Base-by-base conservation (phyloP, 1,140 invertebrate species). In the Drosophila sproati region DNA sequence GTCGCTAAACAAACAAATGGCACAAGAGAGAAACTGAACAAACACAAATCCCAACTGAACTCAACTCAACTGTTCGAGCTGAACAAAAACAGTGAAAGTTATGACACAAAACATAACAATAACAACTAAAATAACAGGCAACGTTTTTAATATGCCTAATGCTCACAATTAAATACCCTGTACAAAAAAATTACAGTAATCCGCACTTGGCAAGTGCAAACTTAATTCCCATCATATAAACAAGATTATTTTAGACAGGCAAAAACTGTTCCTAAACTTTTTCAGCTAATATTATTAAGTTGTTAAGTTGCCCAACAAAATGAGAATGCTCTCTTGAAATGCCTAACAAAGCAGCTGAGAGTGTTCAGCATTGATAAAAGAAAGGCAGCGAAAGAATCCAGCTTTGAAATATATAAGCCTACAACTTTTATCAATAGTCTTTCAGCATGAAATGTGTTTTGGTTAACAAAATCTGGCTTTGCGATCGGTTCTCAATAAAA, bases 1-100 rank as follows among this genome's bases (percentile, higher is more conserved):
- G 64, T 47, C 37, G 47, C 75, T 66, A 61, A 71, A 55, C 66
- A 78, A 74, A 75, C 66, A 71, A 78, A 78, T 31, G 8, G 56
- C 51, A 48, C 41, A 28, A 63, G n/a, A 54, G 47, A 67, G 20
- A 20, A 20, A 37, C 8, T 10, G 37, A 50, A 67, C 28, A 45
- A 64, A 43, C 39, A 43, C 39, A 43, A 43, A 43, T 43, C 39
- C 39, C 2, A 45, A 63, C 51, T 50, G 31, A 57, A 55, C 7
- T 29, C 35, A 56, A 56, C 37, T 35, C 10, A 60, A 45, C 56
- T 45, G 41, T 31, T 43, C 52, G 32, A 35, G 68, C 41, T 34
- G 29, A 35, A 50, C 32, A 56, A 57, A 20, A 72, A 62, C 57
- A 74, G 12, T 35, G 57, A 61, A 70, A 74, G 52, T 74, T 74